Percentiles rank a stretch among this genome's conserved stretches.
These are phyloP conservation scores for Mastomys coucha DNA, from an alignment of 2,113 vertebrate species.

Conservation along the genomic window DNA sequence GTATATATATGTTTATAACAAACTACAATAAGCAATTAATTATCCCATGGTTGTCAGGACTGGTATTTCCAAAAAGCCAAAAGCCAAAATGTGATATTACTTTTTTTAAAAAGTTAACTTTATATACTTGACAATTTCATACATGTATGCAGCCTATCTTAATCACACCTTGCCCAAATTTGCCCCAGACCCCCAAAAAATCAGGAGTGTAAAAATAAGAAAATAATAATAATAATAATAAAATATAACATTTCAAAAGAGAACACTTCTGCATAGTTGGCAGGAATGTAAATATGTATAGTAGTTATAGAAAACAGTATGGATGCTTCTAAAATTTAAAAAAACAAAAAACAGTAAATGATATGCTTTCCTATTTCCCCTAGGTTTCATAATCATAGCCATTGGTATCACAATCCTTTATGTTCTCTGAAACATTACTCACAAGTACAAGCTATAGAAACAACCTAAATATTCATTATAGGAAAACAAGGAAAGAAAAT, in stretches of 20 bases:
- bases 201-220: too few relatives aligned
- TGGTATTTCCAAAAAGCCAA: not conserved
- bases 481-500: not conserved
- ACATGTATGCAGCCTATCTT: too few relatives aligned
- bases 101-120: too few relatives aligned
- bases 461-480: not conserved
- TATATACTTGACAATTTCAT: too few relatives aligned
- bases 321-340: not conserved
- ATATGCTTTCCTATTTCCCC: not conserved
- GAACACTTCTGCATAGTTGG: not conserved
- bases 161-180: too few relatives aligned
- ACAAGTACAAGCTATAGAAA: not conserved
- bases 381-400: not conserved
- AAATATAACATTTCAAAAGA: not conserved
- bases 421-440: not conserved
- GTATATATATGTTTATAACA: too few relatives aligned
- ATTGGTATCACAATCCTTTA: not conserved
- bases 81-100: not conserved
- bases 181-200: too few relatives aligned
- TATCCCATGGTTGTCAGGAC: not conserved
- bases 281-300: not conserved
- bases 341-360: not conserved
- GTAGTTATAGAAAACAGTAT: not conserved
- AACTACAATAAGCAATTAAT: not conserved
- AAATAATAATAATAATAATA: not conserved